Conservation (phyloP, 1,140 invertebrate genomes). For the Coptotermes formosanus region DNA sequence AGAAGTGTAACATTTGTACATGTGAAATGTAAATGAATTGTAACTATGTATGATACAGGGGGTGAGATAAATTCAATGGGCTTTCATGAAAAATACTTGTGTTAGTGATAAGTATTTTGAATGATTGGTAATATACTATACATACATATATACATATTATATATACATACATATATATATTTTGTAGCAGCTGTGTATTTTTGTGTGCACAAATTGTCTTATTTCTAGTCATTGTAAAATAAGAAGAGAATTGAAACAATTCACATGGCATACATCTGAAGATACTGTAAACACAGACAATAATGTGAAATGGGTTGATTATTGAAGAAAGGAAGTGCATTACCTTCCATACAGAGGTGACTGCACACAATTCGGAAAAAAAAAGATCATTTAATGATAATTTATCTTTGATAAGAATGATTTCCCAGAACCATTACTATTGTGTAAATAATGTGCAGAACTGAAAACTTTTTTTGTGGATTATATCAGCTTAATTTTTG, state of each 20-base stretch:
- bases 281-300: slow-evolving; percentile 24
- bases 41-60: neutral
- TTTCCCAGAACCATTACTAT: neutral
- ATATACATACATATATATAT: slow-evolving; percentile 21
- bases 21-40: neutral
- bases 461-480: neutral
- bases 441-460: neutral
- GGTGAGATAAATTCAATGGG: slow-evolving; percentile 25
- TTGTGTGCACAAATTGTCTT: slow-evolving; percentile 32
- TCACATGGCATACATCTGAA: slow-evolving; percentile 23
- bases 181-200: slow-evolving; percentile 32
- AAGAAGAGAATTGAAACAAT: neutral
- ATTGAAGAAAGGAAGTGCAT: neutral
- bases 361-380: neutral
- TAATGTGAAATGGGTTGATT: slow-evolving; percentile 17
- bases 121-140: slow-evolving; percentile 22
- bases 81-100: slow-evolving; percentile 31
- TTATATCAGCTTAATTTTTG: neutral
- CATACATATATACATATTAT: slow-evolving; percentile 22
- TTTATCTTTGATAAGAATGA: slow-evolving; percentile 8
- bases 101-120: neutral
- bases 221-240: slow-evolving; percentile 35
- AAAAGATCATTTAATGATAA: neutral
- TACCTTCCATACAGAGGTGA: neutral
- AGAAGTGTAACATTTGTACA: neutral